Conservation (phyloP, 2,113 vertebrate genomes). For the Isichthys henryi region DNA sequence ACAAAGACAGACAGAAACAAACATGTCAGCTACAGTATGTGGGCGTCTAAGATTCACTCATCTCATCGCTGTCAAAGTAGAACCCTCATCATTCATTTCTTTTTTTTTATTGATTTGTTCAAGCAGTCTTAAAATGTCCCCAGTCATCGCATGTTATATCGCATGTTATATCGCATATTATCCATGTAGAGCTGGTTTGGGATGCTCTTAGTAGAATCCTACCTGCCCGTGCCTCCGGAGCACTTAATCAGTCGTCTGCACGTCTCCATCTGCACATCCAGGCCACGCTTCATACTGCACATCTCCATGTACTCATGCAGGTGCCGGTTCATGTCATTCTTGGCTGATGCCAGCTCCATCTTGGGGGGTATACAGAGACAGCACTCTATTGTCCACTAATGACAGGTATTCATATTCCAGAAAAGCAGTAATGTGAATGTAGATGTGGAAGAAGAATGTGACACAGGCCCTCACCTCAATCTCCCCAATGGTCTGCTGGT, state of each 20-base stretch:
- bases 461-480: constrained; percentile 74
- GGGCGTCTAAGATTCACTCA: background rate
- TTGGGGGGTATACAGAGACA: background rate
- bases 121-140: background rate
- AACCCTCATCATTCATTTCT: background rate
- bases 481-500: constrained; percentile 92
- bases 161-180: background rate
- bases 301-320: constrained; percentile 87
- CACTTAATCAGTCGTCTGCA: constrained; percentile 85
- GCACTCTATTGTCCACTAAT: background rate
- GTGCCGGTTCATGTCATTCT: constrained; percentile 44
- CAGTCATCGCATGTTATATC: background rate
- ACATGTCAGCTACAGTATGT: background rate
- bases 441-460: background rate
- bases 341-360: constrained; percentile 42
- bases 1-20: background rate
- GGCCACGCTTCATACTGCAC: constrained; percentile 88
- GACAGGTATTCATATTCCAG: background rate
- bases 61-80: background rate
- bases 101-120: background rate
- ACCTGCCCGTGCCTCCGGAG: constrained; percentile 27
- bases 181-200: background rate
- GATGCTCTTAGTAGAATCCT: background rate
- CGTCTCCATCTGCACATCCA: constrained; percentile 83
- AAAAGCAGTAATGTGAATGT: background rate